These are phyloP conservation scores for Oryzaephilus surinamensis DNA, from an alignment of 1,140 invertebrate genomes.

Conservation along the genomic window DNA sequence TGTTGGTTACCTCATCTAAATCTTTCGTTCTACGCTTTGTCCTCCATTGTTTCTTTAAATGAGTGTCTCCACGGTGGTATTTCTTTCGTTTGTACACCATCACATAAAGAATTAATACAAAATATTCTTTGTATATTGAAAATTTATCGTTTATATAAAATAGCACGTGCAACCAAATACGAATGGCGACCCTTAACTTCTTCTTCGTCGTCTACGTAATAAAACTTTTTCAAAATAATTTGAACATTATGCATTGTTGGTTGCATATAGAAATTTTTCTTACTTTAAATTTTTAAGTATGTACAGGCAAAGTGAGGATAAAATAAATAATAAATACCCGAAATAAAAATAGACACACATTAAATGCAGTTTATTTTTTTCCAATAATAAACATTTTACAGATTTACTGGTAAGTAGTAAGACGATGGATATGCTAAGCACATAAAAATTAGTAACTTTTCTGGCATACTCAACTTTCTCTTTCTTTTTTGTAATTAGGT, in stretches of 20 bases:
- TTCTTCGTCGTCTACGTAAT: too few relatives aligned
- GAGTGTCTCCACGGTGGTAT: constrained; percentile 64
- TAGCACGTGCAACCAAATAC: too few relatives aligned
- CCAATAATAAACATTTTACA: constrained; percentile 31
- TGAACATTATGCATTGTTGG: too few relatives aligned
- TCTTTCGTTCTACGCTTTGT: constrained; percentile 64
- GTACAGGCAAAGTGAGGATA: too few relatives aligned
- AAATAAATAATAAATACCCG: too few relatives aligned
- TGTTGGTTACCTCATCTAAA: constrained; percentile 62
- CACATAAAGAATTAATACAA: too few relatives aligned
- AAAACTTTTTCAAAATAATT: too few relatives aligned
- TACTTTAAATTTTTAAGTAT: too few relatives aligned
- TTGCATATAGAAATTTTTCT: too few relatives aligned
- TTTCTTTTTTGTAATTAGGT: neutral
- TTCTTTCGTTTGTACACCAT: constrained; percentile 54
- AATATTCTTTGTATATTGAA: too few relatives aligned
- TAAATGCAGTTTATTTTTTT: constrained; percentile 36
- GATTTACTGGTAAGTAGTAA: constrained; percentile 29
- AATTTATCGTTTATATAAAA: too few relatives aligned
- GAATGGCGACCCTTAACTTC: too few relatives aligned
- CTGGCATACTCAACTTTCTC: constrained; percentile 16
- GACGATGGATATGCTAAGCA: constrained; percentile 30
- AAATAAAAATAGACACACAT: constrained; percentile 27
- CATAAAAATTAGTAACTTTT: constrained; percentile 28
- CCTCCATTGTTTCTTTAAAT: constrained; percentile 62